Percentiles rank a stretch among this genome's conserved stretches.
Evolutionary conservation across 2,113 vertebrate species (phyloP).

Genomic region (Barnardius zonarius): DNA sequence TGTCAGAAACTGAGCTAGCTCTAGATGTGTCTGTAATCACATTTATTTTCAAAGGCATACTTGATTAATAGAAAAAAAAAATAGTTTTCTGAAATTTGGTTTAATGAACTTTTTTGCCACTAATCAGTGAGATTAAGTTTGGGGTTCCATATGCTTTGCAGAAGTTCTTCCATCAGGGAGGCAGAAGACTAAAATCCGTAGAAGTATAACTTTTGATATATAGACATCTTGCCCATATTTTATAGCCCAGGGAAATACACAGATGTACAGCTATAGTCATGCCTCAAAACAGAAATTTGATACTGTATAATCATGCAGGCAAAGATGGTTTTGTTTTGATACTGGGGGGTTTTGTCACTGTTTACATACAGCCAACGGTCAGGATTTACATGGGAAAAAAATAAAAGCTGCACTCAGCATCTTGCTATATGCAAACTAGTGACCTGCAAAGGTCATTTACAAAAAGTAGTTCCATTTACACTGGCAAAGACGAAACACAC

Average conservation of each 20-base stretch:
- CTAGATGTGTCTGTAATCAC: background rate
- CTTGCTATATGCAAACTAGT: background rate
- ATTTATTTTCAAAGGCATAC: background rate
- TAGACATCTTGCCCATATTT: background rate
- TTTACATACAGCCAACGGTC: background rate
- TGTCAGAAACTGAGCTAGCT: background rate
- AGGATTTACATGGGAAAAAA: slow-evolving; percentile 14
- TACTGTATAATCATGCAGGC: background rate
- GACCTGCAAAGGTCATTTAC: background rate
- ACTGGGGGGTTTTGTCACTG: background rate
- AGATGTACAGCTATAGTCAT: background rate
- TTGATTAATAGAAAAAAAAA: background rate
- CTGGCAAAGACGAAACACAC: background rate
- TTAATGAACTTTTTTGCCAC: background rate
- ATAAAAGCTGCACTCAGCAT: background rate
- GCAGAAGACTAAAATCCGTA: background rate
- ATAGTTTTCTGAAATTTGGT: background rate
- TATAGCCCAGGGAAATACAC: background rate
- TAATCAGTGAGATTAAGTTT: background rate
- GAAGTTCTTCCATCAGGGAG: background rate
- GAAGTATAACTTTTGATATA: background rate
- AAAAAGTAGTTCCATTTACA: background rate
- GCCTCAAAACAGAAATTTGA: background rate
- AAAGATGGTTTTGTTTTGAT: background rate
- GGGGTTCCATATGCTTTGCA: background rate